A percentile compares a stretch with the other conserved stretches of the same genome.
Evolutionary conservation across 2,797 vertebrate genomes (phyloP).

Genomic region (Natrix natrix): DNA sequence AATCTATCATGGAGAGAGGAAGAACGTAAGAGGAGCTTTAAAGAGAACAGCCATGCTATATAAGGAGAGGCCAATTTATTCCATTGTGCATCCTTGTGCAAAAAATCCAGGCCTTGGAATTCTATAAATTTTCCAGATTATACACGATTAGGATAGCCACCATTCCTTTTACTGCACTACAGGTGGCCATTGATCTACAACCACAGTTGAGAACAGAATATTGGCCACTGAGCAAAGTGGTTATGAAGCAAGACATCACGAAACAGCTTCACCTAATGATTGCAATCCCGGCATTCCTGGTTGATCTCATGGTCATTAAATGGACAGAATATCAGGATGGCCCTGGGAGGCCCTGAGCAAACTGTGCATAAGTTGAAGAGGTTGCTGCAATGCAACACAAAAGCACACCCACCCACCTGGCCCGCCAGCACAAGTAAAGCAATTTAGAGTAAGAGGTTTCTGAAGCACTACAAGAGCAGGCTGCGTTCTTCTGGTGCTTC

Average conservation of each 20-base stretch:
- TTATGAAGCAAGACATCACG: background rate
- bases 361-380: background rate
- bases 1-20: background rate
- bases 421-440: background rate
- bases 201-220: background rate
- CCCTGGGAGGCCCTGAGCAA: background rate
- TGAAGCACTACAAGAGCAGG: background rate
- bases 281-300: background rate
- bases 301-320: background rate
- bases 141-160: background rate
- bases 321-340: background rate
- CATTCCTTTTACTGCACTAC: background rate
- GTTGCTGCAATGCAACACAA: background rate
- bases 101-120: background rate
- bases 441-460: background rate
- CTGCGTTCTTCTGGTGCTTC: background rate
- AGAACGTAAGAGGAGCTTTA: background rate
- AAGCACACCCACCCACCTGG: background rate
- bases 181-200: background rate
- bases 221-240: background rate
- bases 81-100: background rate
- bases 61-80: background rate
- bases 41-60: background rate
- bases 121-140: background rate
- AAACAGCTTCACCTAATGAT: background rate